Evolutionary conservation across 2,113 vertebrate genomes (phyloP).

Genomic region (Micronycteris hirsuta): DNA sequence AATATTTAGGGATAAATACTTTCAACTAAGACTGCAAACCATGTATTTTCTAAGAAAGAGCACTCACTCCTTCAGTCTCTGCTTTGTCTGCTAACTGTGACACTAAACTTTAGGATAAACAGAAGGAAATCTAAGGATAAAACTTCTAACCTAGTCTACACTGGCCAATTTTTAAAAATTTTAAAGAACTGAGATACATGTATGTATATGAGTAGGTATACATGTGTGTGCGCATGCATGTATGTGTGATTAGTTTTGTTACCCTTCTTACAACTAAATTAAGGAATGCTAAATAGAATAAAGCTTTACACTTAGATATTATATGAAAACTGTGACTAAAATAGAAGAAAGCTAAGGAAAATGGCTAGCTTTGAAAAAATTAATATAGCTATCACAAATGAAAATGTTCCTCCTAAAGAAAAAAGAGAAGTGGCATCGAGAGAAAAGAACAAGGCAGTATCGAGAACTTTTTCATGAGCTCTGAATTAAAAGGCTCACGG

Average conservation of each 20-base stretch:
- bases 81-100: background rate
- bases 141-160: background rate
- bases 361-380: background rate
- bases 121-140: constrained; percentile 6
- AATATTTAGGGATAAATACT: background rate
- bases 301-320: background rate
- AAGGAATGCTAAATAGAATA: background rate
- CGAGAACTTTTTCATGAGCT: background rate
- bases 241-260: background rate
- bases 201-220: background rate
- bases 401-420: background rate
- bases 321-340: background rate
- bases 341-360: constrained; percentile 2
- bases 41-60: background rate
- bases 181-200: background rate
- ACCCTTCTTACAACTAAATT: background rate
- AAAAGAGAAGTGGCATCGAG: background rate
- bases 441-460: background rate
- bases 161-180: background rate
- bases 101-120: background rate
- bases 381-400: background rate
- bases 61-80: background rate
- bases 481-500: background rate
- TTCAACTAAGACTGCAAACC: background rate
- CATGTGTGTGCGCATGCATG: background rate